phyloP scores from a whole-genome alignment of 2,113 vertebrate species.

The Hippolais icterina region DNA sequence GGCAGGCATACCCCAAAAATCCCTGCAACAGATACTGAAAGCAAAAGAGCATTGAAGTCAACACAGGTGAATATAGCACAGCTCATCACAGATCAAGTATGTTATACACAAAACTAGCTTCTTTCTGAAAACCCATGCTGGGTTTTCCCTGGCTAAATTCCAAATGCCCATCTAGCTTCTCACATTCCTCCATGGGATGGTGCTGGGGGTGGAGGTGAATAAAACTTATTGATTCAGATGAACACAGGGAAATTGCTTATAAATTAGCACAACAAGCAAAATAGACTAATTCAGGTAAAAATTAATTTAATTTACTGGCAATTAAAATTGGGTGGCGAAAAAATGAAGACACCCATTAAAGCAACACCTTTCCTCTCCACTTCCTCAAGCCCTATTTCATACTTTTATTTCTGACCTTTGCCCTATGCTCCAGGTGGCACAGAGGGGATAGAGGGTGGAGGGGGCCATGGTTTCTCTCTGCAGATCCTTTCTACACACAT shows the following conservation, averaged over 20 bases:
- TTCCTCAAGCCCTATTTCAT: background rate
- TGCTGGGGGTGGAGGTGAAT: background rate
- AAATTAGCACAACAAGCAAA: fast-evolving
- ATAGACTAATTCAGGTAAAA: background rate
- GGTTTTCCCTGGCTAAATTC: background rate
- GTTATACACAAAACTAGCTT: background rate
- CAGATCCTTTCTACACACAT: background rate
- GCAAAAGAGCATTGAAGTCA: background rate
- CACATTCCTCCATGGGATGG: background rate
- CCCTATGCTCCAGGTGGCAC: fast-evolving
- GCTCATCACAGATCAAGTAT: background rate
- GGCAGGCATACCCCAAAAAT: background rate
- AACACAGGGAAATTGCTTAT: background rate
- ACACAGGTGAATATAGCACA: background rate
- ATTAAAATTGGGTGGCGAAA: background rate
- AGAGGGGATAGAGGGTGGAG: background rate
- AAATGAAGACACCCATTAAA: background rate
- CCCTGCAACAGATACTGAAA: background rate
- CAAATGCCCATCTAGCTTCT: background rate
- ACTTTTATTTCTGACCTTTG: background rate
- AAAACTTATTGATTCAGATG: background rate
- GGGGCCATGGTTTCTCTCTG: fast-evolving
- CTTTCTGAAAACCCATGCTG: background rate
- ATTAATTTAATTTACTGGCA: background rate
- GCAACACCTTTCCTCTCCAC: background rate